These are phyloP conservation scores for Eristalis pertinax DNA, from an alignment of 2,888 invertebrate species.

Conservation along the genomic window DNA sequence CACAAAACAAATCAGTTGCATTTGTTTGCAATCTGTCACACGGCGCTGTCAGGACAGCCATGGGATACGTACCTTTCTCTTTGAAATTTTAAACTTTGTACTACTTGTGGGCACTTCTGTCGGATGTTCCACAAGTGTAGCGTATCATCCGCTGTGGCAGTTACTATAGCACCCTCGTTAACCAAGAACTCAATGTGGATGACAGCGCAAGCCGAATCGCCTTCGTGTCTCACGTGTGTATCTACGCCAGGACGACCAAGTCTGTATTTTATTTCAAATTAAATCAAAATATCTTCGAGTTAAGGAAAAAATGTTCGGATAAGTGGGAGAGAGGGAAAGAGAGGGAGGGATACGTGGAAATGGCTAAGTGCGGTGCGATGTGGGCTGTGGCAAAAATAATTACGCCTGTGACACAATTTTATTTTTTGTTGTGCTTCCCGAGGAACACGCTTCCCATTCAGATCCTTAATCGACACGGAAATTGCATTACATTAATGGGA, in stretches of 20 bases:
- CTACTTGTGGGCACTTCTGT: constrained; percentile 95
- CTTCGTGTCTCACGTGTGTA: constrained; percentile 94
- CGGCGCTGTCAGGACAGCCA: neutral
- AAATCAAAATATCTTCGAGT: constrained; percentile 77
- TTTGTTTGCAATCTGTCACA: neutral
- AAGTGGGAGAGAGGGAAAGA: neutral
- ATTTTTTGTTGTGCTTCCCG: neutral
- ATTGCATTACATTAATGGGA: constrained; percentile 32
- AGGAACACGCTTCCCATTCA: constrained; percentile 1
- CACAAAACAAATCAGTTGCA: neutral
- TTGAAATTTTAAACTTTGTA: constrained; percentile 98
- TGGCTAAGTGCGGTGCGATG: neutral
- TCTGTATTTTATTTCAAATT: constrained; percentile 82
- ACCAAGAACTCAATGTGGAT: constrained; percentile 96
- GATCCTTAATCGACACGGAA: constrained; percentile 41
- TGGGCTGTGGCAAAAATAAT: constrained; percentile 17
- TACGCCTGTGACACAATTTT: constrained; percentile 45
- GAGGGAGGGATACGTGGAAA: neutral
- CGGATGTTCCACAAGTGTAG: constrained; percentile 98
- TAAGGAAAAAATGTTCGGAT: constrained; percentile 73
- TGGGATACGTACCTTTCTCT: constrained; percentile 90
- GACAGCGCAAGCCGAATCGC: constrained; percentile 84
- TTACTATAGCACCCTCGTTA: constrained; percentile 98
- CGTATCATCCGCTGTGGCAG: constrained; percentile 97
- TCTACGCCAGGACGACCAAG: constrained; percentile 98